These are phyloP conservation scores for Plusia festucae DNA, from an alignment of 2,888 invertebrate species.

Conservation along the genomic window DNA sequence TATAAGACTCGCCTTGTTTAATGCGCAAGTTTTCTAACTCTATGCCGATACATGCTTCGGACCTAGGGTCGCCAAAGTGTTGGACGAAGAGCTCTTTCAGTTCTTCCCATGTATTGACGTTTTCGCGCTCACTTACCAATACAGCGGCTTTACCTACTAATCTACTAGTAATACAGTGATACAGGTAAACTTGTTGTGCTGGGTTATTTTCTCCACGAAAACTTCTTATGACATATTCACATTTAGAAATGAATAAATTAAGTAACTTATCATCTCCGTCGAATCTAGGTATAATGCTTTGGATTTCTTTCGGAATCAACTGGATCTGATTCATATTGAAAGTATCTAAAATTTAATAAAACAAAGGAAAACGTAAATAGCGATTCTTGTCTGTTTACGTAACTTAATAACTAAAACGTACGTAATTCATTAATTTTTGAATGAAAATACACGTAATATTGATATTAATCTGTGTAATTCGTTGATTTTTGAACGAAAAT, in stretches of 20 bases:
- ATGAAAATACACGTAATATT: not conserved
- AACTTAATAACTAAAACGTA: too few relatives aligned
- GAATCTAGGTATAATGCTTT: not conserved
- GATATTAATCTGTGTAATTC: not conserved
- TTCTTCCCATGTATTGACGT: conserved; percentile 6
- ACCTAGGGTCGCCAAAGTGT: conserved; percentile 58
- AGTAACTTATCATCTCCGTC: conserved; percentile 9
- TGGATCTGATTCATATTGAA: not conserved
- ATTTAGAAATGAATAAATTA: conserved; percentile 11
- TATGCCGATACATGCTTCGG: conserved; percentile 13
- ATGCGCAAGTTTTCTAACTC: conserved; percentile 17
- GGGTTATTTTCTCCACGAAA: not conserved
- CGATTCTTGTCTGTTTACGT: not conserved
- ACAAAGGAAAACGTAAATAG: not conserved
- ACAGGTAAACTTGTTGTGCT: conserved; percentile 4
- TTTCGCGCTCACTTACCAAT: conserved; percentile 9
- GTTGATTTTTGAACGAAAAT: not conserved
- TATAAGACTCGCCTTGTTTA: conserved; percentile 11
- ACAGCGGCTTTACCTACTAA: conserved; percentile 16
- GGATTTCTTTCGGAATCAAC: conserved; percentile 1
- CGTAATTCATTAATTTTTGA: not conserved
- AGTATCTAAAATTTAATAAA: too few relatives aligned
- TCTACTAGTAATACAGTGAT: conserved; percentile 11
- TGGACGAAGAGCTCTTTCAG: conserved; percentile 1
- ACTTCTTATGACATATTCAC: conserved; percentile 11